Base-by-base conservation (phyloP, 2,113 vertebrate species). In the Lipophrys pholis region DNA sequence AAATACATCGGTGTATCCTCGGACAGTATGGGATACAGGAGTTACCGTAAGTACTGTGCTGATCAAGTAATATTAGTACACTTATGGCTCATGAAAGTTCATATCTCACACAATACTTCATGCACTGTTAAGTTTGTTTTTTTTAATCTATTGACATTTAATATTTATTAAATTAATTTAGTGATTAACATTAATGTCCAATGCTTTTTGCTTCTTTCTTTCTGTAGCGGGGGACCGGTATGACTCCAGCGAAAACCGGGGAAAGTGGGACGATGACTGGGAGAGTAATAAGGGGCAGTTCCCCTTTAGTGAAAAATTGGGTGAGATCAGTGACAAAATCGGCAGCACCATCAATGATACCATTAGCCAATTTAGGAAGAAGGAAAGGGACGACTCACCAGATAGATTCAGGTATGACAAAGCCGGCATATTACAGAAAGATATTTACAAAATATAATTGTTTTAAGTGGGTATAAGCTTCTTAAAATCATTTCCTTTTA, bases 1-100 rank as follows among this genome's bases (percentile, higher is more conserved):
- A 99, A 99, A 94, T 99, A 97, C 63, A 92, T 99, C 50, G 98
- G 98, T 7, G 96, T 99, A 76, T 98, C 97, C 54, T 98, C 97
- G 0, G 96, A 99, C 83, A 96, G 93, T 80, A 94, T 95, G 73
- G 96, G 96, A 78, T 96, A 95, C 91, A 90, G 95, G 91, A 1
- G 78, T 63, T 97, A 97, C 85, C 88, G 96, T 97, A 92, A 96
- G 97, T 94, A 69, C 46, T 43, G 9, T 8, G 10, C 57, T 51
- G 1, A 2, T 8, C 7, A 9, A 12, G 7, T 40, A 1, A 59
- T 59, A 30, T 30, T 30, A 4, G 21, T 30, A 30, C 4, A 2
- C 21, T 30, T 30, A 30, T 30, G 21, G 21, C 21, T 30, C 21
- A 30, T 30, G 21, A 30, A 30, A 30, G 21, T 30, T 30, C 21